These are phyloP conservation scores for Ecliptopera silaceata DNA, from an alignment of 2,888 invertebrate species.

Conservation along the genomic window DNA sequence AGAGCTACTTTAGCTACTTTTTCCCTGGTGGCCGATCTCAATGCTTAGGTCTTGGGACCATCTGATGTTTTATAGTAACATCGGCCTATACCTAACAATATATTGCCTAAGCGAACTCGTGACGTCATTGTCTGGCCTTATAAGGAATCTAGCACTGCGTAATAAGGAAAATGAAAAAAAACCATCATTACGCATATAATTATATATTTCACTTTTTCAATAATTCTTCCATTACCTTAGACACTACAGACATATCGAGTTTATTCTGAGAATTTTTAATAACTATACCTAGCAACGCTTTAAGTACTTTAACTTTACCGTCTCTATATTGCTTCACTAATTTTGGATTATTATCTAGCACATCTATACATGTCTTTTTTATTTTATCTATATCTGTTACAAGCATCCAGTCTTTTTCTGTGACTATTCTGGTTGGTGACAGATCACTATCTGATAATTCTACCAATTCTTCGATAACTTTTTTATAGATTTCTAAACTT, in stretches of 20 bases:
- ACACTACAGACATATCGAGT: slow-evolving; percentile 86
- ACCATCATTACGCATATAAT: not conserved
- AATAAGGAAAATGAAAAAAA: not conserved
- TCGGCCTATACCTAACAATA: too few species aligned
- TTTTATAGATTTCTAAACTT: slow-evolving; percentile 83
- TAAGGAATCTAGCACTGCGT: too few species aligned
- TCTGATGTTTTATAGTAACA: too few species aligned
- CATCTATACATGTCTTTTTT: slow-evolving; percentile 81
- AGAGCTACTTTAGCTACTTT: too few species aligned
- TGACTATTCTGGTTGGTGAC: slow-evolving; percentile 77
- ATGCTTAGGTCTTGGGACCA: too few species aligned
- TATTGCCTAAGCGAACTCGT: too few species aligned
- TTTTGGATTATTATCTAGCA: slow-evolving; percentile 86
- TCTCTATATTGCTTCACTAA: slow-evolving; percentile 85
- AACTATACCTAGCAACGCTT: slow-evolving; percentile 85
- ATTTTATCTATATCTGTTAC: slow-evolving; percentile 85
- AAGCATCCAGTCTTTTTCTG: slow-evolving; percentile 85
- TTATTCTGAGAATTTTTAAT: slow-evolving; percentile 83
- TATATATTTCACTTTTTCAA: slow-evolving; percentile 71
- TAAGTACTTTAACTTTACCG: slow-evolving; percentile 88
- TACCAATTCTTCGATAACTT: slow-evolving; percentile 63
- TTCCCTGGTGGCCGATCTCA: too few species aligned
- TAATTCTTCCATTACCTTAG: slow-evolving; percentile 84
- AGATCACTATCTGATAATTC: slow-evolving; percentile 47
- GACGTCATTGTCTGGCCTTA: too few species aligned